Base-by-base conservation (phyloP, 2,888 invertebrate genomes). In the Amphimallon solstitiale region DNA sequence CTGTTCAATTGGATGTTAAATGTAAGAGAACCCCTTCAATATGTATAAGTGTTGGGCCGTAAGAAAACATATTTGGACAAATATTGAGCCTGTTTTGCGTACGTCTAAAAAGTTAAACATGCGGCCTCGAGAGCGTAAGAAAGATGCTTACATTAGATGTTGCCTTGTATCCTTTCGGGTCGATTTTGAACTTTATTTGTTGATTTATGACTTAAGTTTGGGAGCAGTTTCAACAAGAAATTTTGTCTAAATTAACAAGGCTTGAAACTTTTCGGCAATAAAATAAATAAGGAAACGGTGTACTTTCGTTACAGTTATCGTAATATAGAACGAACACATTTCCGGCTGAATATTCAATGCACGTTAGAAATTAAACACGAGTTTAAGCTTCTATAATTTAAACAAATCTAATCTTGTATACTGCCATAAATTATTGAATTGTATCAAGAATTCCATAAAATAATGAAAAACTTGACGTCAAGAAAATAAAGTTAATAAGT, bases 1-100 rank as follows among this genome's bases (percentile, higher is more conserved):
- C 92, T 1, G 90, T 95, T 23, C 89, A 90, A 59, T 84, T 95
- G 73, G 93, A 93, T 82, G 90, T 95, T 67, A 90, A 92, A 86
- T 95, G 95, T 95, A 85, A 92, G 92, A 46, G 54, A 14, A 45
- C 21, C 23, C 5, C 5, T 23, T 5, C 5, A 2, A 23, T 23
- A 23, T 4, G 2, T 23, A 23, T 5, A 5, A 29, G 29, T 29
- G 9, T 29, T 29, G 9, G 9, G 6, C 29, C 1, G 29, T 1
- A 5, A 3, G 29, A 29, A 29, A 29, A 5, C 29, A 29, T 29
- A 29, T 5, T 29, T 29, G 29, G 5, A 29, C 29, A 29, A 29
- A 29, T 29, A 29, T 29, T 29, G 29, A 29, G 7, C 9, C 1
- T 29, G 9, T 5, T 1, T 23, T 5, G 1, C 5, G 1, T 29